Percentiles rank a stretch among this genome's conserved stretches.
These are phyloP conservation scores for Odontesthes bonariensis DNA, from an alignment of 2,113 vertebrate genomes.

Conservation along the genomic window DNA sequence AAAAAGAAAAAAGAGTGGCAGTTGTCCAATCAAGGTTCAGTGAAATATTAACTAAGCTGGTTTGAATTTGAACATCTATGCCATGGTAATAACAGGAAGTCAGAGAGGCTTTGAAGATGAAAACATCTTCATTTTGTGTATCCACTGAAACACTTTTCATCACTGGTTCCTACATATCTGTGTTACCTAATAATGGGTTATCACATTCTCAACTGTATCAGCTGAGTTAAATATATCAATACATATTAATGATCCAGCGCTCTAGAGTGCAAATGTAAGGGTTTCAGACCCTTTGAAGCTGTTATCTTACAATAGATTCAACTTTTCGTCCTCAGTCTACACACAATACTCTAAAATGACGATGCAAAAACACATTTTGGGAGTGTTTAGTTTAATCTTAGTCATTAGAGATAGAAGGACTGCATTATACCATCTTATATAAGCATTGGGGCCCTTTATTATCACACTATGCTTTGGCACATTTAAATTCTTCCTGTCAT, in stretches of 20 bases:
- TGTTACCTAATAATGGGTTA: conserved; percentile 23
- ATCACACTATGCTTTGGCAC: background rate
- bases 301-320: no score
- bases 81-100: conserved; percentile 1
- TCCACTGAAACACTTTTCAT: conserved; percentile 22
- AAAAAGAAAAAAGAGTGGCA: conserved; percentile 18
- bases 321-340: background rate
- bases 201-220: background rate
- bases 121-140: background rate
- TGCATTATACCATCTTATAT: background rate
- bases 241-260: background rate
- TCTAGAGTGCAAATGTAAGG: background rate
- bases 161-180: conserved; percentile 6
- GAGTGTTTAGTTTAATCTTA: background rate
- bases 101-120: background rate
- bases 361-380: background rate
- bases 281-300: background rate
- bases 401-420: background rate
- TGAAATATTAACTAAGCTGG: conserved; percentile 52
- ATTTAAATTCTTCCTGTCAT: background rate
- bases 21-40: conserved; percentile 16
- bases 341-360: background rate
- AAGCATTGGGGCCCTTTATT: background rate
- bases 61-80: conserved; percentile 32
- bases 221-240: conserved; percentile 14